A percentile compares a stretch with the other conserved stretches of the same genome.
These are phyloP conservation scores for Andrena bicolor DNA, from an alignment of 2,888 invertebrate species.

Conservation along the genomic window DNA sequence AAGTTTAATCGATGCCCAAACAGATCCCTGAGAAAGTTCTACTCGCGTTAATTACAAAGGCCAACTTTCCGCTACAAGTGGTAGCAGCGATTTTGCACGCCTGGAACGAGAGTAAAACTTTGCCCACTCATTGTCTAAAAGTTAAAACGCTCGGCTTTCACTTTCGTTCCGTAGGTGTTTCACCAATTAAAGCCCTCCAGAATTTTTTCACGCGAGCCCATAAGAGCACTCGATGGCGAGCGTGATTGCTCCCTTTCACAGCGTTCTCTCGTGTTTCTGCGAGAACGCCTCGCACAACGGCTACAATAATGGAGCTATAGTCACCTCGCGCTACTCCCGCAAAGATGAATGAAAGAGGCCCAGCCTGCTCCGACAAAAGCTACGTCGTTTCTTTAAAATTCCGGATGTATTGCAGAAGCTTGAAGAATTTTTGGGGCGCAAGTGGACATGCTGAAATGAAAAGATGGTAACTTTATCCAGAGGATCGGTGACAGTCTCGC, in stretches of 20 bases:
- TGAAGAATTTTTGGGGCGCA: not conserved
- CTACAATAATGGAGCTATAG: not conserved
- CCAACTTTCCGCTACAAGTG: not conserved
- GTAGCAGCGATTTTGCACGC: slow-evolving; percentile 19
- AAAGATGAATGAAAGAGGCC: not conserved
- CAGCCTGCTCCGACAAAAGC: not conserved
- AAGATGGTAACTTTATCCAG: slow-evolving; percentile 20
- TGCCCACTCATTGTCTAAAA: slow-evolving; percentile 4
- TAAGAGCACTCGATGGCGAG: slow-evolving; percentile 1
- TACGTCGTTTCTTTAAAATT: not conserved
- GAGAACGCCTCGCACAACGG: not conserved
- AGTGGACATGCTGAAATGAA: slow-evolving; percentile 4
- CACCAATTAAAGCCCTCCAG: slow-evolving; percentile 5
- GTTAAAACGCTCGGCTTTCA: slow-evolving; percentile 20
- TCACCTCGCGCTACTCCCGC: not conserved
- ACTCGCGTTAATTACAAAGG: not conserved
- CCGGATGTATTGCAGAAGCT: not conserved
- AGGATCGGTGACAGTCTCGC: slow-evolving; percentile 20
- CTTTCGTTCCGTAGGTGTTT: slow-evolving; percentile 21
- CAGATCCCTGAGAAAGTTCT: not conserved
- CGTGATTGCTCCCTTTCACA: slow-evolving; percentile 6
- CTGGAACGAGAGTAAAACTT: slow-evolving; percentile 27
- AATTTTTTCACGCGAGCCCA: slow-evolving; percentile 26
- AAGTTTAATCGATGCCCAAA: not conserved
- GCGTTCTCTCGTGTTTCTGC: not conserved